Conservation (phyloP, 2,113 vertebrate genomes). For the Choloepus hoffmanni region DNA sequence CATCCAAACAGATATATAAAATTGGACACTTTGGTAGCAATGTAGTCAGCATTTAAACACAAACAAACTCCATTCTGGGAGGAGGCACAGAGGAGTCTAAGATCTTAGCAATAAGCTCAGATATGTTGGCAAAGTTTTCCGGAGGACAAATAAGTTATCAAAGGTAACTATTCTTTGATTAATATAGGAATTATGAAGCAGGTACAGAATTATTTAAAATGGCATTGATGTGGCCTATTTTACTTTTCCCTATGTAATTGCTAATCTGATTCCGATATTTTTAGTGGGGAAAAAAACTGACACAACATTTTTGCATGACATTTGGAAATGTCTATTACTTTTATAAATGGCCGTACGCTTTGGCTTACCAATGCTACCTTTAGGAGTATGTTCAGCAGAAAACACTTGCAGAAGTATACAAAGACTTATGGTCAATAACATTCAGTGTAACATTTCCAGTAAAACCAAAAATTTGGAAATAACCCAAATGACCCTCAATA, state of each 20-base stretch:
- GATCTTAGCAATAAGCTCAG: neutral
- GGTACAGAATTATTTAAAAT: neutral
- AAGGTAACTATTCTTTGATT: neutral
- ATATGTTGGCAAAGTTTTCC: neutral
- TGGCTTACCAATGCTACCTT: neutral
- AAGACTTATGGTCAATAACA: neutral
- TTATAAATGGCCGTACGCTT: neutral
- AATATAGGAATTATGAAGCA: neutral
- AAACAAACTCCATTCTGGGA: neutral
- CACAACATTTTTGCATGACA: neutral
- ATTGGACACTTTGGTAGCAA: neutral
- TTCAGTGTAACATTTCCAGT: constrained; percentile 27
- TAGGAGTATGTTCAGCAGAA: neutral
- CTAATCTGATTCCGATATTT: neutral
- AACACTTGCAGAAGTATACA: neutral
- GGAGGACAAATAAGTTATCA: neutral
- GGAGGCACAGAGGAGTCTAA: neutral
- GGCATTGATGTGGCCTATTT: neutral
- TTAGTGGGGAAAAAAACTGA: neutral
- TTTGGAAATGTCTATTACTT: constrained; percentile 29
- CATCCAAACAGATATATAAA: neutral
- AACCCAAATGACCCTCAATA: neutral
- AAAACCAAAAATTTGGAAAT: constrained; percentile 19
- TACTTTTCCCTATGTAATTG: neutral
- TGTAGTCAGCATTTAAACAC: neutral